phyloP scores from a whole-genome alignment of 2,888 invertebrate genomes.

The Sarcophaga caerulescens region DNA sequence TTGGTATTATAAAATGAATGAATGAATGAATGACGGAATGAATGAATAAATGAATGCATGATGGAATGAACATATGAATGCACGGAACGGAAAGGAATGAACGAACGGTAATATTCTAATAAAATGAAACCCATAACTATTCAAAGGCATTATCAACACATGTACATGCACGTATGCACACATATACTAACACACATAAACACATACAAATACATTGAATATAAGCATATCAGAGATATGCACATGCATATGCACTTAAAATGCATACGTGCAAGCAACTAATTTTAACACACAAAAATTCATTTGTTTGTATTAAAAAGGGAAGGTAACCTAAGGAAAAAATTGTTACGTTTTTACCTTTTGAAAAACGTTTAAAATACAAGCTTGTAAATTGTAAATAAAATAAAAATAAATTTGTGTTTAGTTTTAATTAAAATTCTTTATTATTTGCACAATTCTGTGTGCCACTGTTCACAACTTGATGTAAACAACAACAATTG shows the following conservation, averaged over 20 bases:
- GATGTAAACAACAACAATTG: too few relatives aligned
- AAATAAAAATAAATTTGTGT: too few relatives aligned
- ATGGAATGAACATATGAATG: not conserved
- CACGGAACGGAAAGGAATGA: not conserved
- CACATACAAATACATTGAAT: slow-evolving; percentile 5
- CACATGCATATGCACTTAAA: slow-evolving; percentile 25
- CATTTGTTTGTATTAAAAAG: slow-evolving; percentile 10
- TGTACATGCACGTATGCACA: slow-evolving; percentile 32
- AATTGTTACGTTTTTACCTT: too few relatives aligned
- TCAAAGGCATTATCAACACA: slow-evolving; percentile 60
- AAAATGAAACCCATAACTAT: slow-evolving; percentile 67
- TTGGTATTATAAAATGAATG: slow-evolving; percentile 49
- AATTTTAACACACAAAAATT: slow-evolving; percentile 50
- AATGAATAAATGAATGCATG: not conserved
- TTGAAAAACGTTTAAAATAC: too few relatives aligned
- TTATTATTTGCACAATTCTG: too few relatives aligned
- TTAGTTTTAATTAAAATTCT: too few relatives aligned
- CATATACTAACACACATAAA: slow-evolving; percentile 14
- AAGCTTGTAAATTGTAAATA: too few relatives aligned
- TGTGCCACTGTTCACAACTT: too few relatives aligned
- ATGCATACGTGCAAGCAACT: slow-evolving; percentile 56
- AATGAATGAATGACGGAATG: not conserved
- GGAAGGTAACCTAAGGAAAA: not conserved
- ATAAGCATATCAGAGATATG: not conserved
- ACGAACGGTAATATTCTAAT: slow-evolving; percentile 62